Evolutionary conservation across 2,113 vertebrate genomes (phyloP), one percentile per base, ranked within the genome.

Genomic region (Leptobrachium leishanense): DNA sequence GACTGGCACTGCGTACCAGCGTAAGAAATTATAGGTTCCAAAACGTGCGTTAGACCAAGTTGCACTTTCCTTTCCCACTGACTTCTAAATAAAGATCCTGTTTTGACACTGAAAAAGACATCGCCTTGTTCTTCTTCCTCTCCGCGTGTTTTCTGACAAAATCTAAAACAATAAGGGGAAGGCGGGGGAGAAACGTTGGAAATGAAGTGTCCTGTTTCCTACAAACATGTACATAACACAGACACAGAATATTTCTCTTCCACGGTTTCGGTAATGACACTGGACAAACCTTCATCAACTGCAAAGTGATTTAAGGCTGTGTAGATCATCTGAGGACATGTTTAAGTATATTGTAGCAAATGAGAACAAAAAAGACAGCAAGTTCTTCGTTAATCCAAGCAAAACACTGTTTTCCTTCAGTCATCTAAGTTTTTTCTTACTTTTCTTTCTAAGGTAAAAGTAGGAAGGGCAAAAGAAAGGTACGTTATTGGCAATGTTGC

Each of bases 21-120:
- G 31, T 43, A 72, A 74, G 69, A 79, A 79, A 79, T 68, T 62
- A 74, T 73, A 81, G 43, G 54, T 41, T 81, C 44, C 43, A 12
- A 67, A 44, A 12, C 88, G 84, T 72, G 85, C 88, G 87, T 88
- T 88, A 90, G 86, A 81, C 83, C 78, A 80, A 88, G 75, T 81
- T 81, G 43, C 84, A 55, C 83, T 87, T 90, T 85, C 72, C 81
- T 86, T 87, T 86, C 76, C 81, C 40, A 83, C 82, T 86, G 46
- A 83, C 82, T 86, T 88, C 88, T 88, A 89, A 90, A 91, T 88
- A 90, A 89, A 91, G 87, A 72, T 82, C 86, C 84, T 87, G 76
- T 85, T 84, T 84, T 75, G 85, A 84, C 85, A 82, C 83, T 83
- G 69, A 75, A 2, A 0, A 42, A 65, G 68, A 82, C 82, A 6